Conservation (phyloP, 2,888 invertebrate species). For the Hipparchia sbordonii region DNA sequence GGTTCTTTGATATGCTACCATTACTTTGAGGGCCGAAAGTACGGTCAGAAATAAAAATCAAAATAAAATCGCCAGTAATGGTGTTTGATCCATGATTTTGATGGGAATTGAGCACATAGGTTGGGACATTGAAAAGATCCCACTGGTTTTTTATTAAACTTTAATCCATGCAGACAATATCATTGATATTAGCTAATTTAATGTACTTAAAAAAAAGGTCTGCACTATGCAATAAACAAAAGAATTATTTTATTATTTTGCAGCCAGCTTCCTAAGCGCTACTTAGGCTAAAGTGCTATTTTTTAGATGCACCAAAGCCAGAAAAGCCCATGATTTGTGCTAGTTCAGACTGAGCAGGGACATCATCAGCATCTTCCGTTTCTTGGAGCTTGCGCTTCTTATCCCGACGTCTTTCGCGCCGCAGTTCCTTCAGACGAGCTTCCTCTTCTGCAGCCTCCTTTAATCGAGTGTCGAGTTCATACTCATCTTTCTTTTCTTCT, state of each 20-base stretch:
- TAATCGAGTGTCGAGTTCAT: slow-evolving; percentile 94
- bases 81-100: too few relatives aligned
- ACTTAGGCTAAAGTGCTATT: slow-evolving; percentile 68
- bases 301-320: slow-evolving; percentile 94
- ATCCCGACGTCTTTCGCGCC: slow-evolving; percentile 94
- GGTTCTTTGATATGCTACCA: too few relatives aligned
- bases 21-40: too few relatives aligned
- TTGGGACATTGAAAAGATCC: too few relatives aligned
- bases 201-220: background rate
- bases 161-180: background rate
- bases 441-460: slow-evolving; percentile 98
- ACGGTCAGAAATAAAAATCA: too few relatives aligned
- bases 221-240: background rate
- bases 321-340: slow-evolving; percentile 97
- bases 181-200: background rate
- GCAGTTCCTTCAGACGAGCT: slow-evolving; percentile 94
- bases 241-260: background rate
- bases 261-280: background rate
- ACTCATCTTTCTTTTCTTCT: slow-evolving; percentile 98
- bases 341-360: slow-evolving; percentile 87
- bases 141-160: too few relatives aligned
- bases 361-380: slow-evolving; percentile 66
- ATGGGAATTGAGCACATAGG: too few relatives aligned
- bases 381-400: slow-evolving; percentile 93
- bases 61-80: too few relatives aligned